Evolutionary conservation across 2,797 vertebrate genomes (phyloP).

Genomic region (Lophius americanus): DNA sequence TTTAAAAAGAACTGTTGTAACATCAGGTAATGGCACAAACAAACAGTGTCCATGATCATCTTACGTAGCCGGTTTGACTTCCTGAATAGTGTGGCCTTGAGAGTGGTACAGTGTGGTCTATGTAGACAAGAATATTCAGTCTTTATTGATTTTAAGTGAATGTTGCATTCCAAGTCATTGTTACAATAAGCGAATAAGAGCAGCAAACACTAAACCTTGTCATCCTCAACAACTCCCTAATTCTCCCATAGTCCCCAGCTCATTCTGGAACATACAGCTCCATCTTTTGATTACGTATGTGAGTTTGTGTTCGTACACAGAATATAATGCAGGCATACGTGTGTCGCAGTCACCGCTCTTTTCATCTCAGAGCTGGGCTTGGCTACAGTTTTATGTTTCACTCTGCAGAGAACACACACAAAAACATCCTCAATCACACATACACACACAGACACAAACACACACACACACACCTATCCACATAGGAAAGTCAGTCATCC

Average conservation of each 20-base stretch:
- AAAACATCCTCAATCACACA: background rate
- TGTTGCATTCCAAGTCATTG: slow-evolving; percentile 54
- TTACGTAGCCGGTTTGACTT: slow-evolving; percentile 33
- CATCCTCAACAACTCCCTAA: slow-evolving; percentile 45
- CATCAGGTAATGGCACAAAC: slow-evolving; percentile 9
- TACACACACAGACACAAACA: slow-evolving; percentile 17
- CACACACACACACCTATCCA: slow-evolving; percentile 46
- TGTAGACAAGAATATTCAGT: slow-evolving; percentile 6
- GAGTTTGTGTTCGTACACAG: slow-evolving; percentile 17
- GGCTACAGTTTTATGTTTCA: slow-evolving; percentile 59
- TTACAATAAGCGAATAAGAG: slow-evolving; percentile 58
- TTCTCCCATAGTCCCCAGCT: slow-evolving; percentile 31
- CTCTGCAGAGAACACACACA: slow-evolving; percentile 51
- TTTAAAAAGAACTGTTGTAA: slow-evolving; percentile 3
- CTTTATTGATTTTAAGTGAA: slow-evolving; percentile 53
- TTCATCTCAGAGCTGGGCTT: slow-evolving; percentile 40
- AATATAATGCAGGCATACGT: slow-evolving; percentile 21
- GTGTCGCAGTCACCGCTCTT: slow-evolving; percentile 23
- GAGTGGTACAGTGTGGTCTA: slow-evolving; percentile 41
- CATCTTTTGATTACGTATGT: slow-evolving; percentile 21
- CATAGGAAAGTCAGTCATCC: slow-evolving; percentile 62
- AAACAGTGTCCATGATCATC: slow-evolving; percentile 29
- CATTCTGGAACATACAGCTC: slow-evolving; percentile 40
- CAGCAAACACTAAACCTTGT: slow-evolving; percentile 54
- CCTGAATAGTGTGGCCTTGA: slow-evolving; percentile 44